Base-by-base conservation (phyloP, 2,113 vertebrate genomes). In the Xiphophorus couchianus region DNA sequence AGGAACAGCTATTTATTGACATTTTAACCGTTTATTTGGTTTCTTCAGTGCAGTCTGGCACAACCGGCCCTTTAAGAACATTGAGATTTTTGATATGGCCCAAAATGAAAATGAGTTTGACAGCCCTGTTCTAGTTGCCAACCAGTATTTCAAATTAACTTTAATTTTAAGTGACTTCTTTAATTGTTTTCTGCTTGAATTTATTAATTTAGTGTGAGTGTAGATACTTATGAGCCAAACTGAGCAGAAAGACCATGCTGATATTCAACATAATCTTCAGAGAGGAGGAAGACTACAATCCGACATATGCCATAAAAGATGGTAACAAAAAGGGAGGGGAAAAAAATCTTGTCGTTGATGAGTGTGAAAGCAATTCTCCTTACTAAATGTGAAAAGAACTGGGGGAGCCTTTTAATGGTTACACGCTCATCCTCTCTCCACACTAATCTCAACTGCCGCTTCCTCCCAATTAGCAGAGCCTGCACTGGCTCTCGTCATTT, bases 391-490 rank as follows among this genome's bases (percentile, higher is more conserved):
- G 70, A 84, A 88, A 92, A 86, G 81, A 88, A 74, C 48, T 51
- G 48, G 80, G 88, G 82, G 86, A 83, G 88, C 81, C 80, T 88
- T 88, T 92, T 92, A 91, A 91, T 90, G 84, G 81, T 81, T 83
- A 84, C 89, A 88, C 86, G 39, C 83, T 87, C 84, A 64, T 78
- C 68, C 79, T 75, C 76, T 84, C 71, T 76, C 84, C 74, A 80
- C 85, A 81, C 71, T 81, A 72, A 82, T 76, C 39, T 76, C 89
- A 78, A 86, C 73, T 84, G 85, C 83, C 83, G 83, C 82, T 90
- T 89, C 84, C 79, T 89, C 69, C 86, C 86, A 92, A 93, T 92
- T 92, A 94, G 84, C 88, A 89, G 84, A 79, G 77, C 81, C 87
- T 88, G 74, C 66, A 61, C 35, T 71, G 62, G 77, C 82, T 83